Evolutionary conservation across 2,113 vertebrate species (phyloP).

Genomic region (Neofelis nebulosa): DNA sequence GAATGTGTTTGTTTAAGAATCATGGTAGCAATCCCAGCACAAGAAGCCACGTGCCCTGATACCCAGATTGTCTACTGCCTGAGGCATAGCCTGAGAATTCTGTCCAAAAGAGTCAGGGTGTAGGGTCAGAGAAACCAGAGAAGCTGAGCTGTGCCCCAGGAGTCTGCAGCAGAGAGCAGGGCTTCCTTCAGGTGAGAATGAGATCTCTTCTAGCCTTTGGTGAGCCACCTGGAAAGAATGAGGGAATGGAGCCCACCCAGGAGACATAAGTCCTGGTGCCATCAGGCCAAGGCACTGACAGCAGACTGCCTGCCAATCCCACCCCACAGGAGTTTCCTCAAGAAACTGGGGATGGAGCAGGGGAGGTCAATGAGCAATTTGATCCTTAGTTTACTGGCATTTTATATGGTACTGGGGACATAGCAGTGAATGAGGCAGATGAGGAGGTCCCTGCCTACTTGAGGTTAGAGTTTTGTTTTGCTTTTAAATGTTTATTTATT

Average conservation of each 20-base stretch:
- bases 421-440: not conserved
- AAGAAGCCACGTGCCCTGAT: not conserved
- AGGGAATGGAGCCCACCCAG: no score
- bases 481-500: not conserved
- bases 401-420: no score
- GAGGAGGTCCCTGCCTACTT: not conserved
- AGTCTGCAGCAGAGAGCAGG: not conserved
- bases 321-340: not conserved
- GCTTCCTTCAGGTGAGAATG: not conserved
- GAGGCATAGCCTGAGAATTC: not conserved
- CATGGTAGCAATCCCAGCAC: not conserved
- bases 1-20: not conserved
- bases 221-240: not conserved
- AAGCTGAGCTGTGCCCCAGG: not conserved
- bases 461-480: no score
- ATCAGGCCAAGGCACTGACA: not conserved
- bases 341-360: no score
- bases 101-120: not conserved
- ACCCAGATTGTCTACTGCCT: not conserved
- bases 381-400: not conserved
- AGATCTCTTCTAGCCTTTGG: not conserved
- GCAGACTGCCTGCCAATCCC: not conserved
- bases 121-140: not conserved
- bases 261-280: not conserved
- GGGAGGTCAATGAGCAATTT: not conserved